Evolutionary conservation across 2,113 vertebrate genomes (phyloP).

Genomic region (Archilochus colubris): DNA sequence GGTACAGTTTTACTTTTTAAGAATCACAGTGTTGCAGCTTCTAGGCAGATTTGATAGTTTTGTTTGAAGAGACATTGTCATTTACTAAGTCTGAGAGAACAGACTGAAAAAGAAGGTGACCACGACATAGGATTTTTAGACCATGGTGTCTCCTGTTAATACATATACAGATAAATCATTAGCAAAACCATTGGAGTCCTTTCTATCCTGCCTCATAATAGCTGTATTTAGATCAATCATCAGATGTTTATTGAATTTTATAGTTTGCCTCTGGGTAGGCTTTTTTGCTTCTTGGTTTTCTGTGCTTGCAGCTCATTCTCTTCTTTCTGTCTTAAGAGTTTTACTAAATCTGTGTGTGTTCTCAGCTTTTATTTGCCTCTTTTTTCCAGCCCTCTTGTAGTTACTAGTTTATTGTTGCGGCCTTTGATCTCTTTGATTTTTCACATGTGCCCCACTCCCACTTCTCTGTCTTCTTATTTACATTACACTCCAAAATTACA

Average conservation of each 20-base stretch:
- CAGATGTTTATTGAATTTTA: neutral
- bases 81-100: neutral
- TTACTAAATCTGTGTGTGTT: neutral
- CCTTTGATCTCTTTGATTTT: neutral
- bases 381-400: neutral
- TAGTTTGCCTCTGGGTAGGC: neutral
- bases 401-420: neutral
- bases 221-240: neutral
- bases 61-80: neutral
- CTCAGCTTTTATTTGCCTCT: neutral
- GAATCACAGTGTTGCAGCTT: neutral
- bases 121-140: neutral
- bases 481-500: neutral
- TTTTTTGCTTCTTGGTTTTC: slow-evolving; percentile 4
- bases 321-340: neutral
- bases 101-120: neutral
- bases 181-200: neutral
- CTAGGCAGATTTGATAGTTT: neutral
- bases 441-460: neutral
- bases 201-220: neutral
- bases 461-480: neutral
- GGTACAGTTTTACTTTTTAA: neutral
- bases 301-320: neutral
- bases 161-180: neutral
- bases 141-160: neutral